These are phyloP conservation scores for Apamea anceps DNA, from an alignment of 2,888 invertebrate species.

Conservation along the genomic window DNA sequence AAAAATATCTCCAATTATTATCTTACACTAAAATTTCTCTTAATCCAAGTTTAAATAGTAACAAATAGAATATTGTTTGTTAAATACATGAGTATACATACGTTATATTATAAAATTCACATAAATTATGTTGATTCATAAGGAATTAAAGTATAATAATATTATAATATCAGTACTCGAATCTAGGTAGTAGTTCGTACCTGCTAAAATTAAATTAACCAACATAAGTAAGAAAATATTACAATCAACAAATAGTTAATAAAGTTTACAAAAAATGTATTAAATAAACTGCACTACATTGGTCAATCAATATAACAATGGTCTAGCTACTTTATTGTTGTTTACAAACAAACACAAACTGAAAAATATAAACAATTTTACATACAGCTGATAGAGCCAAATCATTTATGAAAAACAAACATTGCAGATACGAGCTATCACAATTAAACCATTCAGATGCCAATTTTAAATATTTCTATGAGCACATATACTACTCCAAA, in stretches of 20 bases:
- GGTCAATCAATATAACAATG: slow-evolving; percentile 2
- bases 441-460: slow-evolving; percentile 39
- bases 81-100: slow-evolving; percentile 64
- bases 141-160: slow-evolving; percentile 52
- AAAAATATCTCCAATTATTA: slow-evolving; percentile 69
- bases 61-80: slow-evolving; percentile 64
- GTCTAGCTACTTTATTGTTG: neutral
- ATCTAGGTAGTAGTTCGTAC: slow-evolving; percentile 40
- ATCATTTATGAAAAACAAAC: slow-evolving; percentile 27
- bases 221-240: neutral
- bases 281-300: neutral
- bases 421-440: slow-evolving; percentile 57
- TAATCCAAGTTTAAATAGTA: slow-evolving; percentile 66
- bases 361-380: neutral
- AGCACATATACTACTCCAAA: slow-evolving; percentile 49
- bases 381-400: neutral
- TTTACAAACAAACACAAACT: neutral
- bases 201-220: slow-evolving; percentile 22
- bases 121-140: slow-evolving; percentile 50
- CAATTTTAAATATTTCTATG: slow-evolving; percentile 51
- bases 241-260: neutral
- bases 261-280: neutral
- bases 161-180: slow-evolving; percentile 46
- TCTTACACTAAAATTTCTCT: slow-evolving; percentile 68
- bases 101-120: slow-evolving; percentile 54